phyloP scores from a whole-genome alignment of 2,113 vertebrate species.

The Brachyhypopomus occidentalis region DNA sequence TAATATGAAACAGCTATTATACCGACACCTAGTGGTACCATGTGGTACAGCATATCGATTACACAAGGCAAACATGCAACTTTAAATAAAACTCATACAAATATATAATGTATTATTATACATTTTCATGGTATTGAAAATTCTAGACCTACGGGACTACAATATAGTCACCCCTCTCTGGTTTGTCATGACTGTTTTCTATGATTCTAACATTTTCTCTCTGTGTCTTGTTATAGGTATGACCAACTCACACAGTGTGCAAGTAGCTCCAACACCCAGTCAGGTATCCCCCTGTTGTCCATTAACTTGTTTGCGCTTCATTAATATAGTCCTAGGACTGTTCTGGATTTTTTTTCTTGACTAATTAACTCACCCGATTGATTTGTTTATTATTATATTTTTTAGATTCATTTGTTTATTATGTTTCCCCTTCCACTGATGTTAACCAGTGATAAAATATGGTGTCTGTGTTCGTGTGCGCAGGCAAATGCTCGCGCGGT shows the following conservation, averaged over 20 bases:
- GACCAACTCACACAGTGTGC: slow-evolving; percentile 40
- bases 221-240: slow-evolving; percentile 76
- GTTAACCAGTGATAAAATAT: neutral
- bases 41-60: no score
- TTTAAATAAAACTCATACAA: neutral
- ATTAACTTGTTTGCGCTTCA: neutral
- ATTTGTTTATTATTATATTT: neutral
- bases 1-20: no score
- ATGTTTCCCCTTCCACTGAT: neutral
- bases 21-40: no score
- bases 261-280: slow-evolving; percentile 50
- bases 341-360: neutral
- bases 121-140: no score
- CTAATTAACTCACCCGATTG: neutral
- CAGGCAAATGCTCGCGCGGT: slow-evolving; percentile 31
- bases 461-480: neutral
- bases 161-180: no score
- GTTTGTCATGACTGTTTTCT: no score
- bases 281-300: slow-evolving; percentile 61
- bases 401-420: neutral
- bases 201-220: slow-evolving; percentile 38
- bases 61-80: no score
- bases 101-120: no score
- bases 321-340: neutral
- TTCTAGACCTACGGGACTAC: no score